Evolutionary conservation across 1,140 invertebrate species (phyloP), one percentile per base, ranked within the genome.

Genomic region (Apis cerana): DNA sequence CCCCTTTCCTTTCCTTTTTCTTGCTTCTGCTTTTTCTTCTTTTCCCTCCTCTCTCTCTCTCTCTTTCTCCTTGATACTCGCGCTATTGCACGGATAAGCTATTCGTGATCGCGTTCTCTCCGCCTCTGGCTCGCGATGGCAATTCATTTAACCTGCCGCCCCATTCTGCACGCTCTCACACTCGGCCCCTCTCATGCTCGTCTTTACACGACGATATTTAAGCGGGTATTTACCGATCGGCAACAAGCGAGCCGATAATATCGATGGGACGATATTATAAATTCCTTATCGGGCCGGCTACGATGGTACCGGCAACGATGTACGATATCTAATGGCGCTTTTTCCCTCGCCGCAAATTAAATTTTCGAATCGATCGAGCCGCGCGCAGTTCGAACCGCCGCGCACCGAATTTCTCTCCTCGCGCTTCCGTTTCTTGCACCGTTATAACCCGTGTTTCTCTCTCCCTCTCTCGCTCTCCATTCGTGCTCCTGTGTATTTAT

Each of bases 11-110:
- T 43, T 43, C 5, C 33, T 7, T 43, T 43, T 43, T 33, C 33
- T 33, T 7, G 4, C 33, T 43, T 2, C 33, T 43, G 2, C 33
- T 43, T 43, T 7, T 43, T 43, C 5, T 4, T 7, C 33, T 7
- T 43, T 43, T 43, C 5, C 33, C 0, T 43, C 33, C 33, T 43
- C 33, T 43, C 33, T 43, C 33, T 43, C 33, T 43, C 5, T 7
- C 33, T 43, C 33, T 43, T 0, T 7, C 33, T 43, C 5, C 7
- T 2, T 91, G 90, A 91, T 88, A 89, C 88, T 85, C 85, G 84
- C 87, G 89, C 86, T 88, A 88, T 91, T 90, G 89, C 90, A 89
- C 88, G 86, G 85, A 91, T 90, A 91, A 85, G 90, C 85, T 7
- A 43, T 91, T 88, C 89, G 90, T 90, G 89, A 82, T 85, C 67